Percentiles rank a stretch among this genome's conserved stretches.
Conservation (phyloP, 2,113 vertebrate species). For the Ondatra zibethicus region DNA sequence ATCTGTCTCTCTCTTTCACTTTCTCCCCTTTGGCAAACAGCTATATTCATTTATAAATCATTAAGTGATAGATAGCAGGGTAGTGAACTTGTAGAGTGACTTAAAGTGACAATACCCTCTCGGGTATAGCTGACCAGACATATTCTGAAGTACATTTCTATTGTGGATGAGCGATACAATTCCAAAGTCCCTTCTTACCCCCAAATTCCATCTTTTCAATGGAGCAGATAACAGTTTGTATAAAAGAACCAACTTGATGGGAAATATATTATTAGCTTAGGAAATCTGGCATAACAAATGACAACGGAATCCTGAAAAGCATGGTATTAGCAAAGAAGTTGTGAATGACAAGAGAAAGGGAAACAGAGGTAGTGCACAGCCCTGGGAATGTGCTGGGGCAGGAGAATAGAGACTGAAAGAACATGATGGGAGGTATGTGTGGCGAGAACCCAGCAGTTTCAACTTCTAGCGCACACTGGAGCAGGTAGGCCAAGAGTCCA, state of each 20-base stretch:
- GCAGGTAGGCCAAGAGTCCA: not conserved
- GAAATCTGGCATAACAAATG: not conserved
- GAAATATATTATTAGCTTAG: not conserved
- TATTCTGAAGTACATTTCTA: not conserved
- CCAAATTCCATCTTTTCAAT: not conserved
- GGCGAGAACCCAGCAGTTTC: accelerated
- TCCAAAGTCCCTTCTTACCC: not conserved
- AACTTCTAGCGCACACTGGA: no score
- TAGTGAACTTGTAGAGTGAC: not conserved
- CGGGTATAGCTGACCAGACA: not conserved
- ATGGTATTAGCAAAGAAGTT: not conserved
- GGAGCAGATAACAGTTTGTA: not conserved
- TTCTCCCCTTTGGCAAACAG: not conserved
- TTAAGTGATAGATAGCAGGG: not conserved
- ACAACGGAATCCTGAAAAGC: not conserved
- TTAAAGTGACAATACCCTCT: not conserved
- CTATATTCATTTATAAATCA: not conserved
- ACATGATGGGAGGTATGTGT: not conserved
- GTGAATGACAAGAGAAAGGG: not conserved
- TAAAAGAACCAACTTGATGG: not conserved
- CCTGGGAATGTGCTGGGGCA: not conserved
- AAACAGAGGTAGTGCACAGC: no score
- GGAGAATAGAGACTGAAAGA: not conserved
- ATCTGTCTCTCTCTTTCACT: not conserved
- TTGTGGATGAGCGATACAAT: not conserved